phyloP scores from a whole-genome alignment of 2,797 vertebrate species.

The Columba guinea region DNA sequence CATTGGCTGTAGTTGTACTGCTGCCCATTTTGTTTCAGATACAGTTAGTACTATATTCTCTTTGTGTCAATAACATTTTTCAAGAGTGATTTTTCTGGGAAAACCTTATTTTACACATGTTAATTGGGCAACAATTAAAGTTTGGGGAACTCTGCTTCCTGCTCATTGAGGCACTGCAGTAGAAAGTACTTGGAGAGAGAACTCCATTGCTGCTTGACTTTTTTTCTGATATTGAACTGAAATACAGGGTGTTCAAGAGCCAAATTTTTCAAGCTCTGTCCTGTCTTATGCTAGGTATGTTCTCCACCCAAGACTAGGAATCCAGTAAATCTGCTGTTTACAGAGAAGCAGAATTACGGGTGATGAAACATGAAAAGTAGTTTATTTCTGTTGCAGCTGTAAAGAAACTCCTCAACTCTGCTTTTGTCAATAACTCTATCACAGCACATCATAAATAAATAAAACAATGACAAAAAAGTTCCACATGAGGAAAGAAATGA shows the following conservation, averaged over 20 bases:
- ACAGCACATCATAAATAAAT: not conserved
- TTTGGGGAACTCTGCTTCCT: not conserved
- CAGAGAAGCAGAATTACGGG: not conserved
- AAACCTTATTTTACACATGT: not conserved
- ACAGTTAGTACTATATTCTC: not conserved
- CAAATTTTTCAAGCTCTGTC: not conserved
- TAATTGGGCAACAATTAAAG: not conserved
- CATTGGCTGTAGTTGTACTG: not conserved
- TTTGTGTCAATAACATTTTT: not conserved
- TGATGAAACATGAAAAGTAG: not conserved
- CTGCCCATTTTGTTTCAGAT: not conserved
- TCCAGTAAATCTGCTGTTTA: not conserved
- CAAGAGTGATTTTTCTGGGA: not conserved
- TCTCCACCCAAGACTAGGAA: not conserved
- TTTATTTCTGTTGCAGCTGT: not conserved
- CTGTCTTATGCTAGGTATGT: not conserved
- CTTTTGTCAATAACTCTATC: not conserved
- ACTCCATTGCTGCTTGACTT: not conserved
- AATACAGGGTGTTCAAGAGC: not conserved
- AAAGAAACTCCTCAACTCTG: not conserved
- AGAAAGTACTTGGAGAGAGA: not conserved
- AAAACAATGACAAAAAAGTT: not conserved
- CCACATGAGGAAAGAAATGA: not conserved
- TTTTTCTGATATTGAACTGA: not conserved
- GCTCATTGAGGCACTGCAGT: not conserved